Conservation (phyloP, 1,140 invertebrate species). For the Drosophila parvula region DNA sequence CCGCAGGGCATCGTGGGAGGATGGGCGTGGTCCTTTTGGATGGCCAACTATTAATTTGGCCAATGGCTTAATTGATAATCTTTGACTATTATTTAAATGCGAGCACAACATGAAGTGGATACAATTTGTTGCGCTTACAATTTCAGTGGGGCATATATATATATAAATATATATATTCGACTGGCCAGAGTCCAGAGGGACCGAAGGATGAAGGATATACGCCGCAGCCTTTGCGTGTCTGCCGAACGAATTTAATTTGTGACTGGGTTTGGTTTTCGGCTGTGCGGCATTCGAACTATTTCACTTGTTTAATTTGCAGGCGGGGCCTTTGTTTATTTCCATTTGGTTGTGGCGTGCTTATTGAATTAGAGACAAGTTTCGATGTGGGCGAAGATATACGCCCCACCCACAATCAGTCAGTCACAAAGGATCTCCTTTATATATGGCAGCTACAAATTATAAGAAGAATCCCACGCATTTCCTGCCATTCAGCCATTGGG, state of each 20-base stretch:
- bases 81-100: conserved; percentile 80
- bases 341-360: conserved; percentile 31
- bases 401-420: background rate
- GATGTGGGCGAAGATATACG: background rate
- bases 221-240: conserved; percentile 43
- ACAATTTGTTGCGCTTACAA: conserved; percentile 73
- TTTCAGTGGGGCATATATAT: conserved; percentile 13
- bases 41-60: conserved; percentile 74
- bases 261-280: conserved; percentile 16
- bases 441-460: conserved; percentile 22
- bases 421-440: background rate
- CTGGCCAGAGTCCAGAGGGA: conserved; percentile 16
- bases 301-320: conserved; percentile 41
- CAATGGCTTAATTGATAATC: conserved; percentile 79
- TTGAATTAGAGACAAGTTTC: conserved; percentile 23
- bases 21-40: conserved; percentile 29
- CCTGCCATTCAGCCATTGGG: conserved; percentile 30
- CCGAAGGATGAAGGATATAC: background rate
- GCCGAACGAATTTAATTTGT: conserved; percentile 63
- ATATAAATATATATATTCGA: background rate
- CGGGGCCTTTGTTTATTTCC: conserved; percentile 21
- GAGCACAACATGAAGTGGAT: conserved; percentile 51
- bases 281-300: conserved; percentile 54
- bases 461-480: conserved; percentile 16
- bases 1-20: background rate